phyloP scores from a whole-genome alignment of 2,113 vertebrate species.

The Actenoides hombroni region DNA sequence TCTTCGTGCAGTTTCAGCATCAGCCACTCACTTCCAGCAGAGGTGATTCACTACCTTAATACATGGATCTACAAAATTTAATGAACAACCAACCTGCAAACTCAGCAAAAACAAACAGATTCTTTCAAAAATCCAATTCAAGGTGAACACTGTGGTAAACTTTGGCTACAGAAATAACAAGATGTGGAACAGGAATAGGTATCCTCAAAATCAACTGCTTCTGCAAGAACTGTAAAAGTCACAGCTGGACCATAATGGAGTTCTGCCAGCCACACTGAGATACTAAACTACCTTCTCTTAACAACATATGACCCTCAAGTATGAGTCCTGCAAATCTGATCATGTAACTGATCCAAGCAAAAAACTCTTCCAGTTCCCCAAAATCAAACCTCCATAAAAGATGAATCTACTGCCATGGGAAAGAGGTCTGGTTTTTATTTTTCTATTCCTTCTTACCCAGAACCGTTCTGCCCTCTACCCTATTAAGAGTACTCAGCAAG shows the following conservation, averaged over 20 bases:
- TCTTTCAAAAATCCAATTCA: neutral
- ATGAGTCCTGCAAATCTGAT: neutral
- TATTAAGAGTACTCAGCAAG: neutral
- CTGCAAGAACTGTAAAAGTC: neutral
- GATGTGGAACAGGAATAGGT: accelerated
- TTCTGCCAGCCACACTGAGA: neutral
- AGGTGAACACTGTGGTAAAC: neutral
- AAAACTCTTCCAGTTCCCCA: neutral
- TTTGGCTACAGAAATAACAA: neutral
- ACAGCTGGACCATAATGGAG: neutral
- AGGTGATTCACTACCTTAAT: neutral
- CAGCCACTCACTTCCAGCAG: neutral
- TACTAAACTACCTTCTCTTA: neutral
- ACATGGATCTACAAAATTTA: neutral
- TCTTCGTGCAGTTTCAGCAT: neutral
- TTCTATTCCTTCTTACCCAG: neutral
- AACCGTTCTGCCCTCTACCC: neutral
- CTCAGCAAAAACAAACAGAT: neutral
- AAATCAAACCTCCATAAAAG: neutral
- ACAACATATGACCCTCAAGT: neutral
- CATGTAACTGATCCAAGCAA: neutral
- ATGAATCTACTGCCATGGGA: neutral
- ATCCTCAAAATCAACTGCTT: neutral
- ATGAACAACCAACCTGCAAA: neutral
- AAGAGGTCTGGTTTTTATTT: neutral